Percentiles rank a stretch among this genome's conserved stretches.
phyloP scores from a whole-genome alignment of 2,113 vertebrate genomes.

The Euleptes europaea region DNA sequence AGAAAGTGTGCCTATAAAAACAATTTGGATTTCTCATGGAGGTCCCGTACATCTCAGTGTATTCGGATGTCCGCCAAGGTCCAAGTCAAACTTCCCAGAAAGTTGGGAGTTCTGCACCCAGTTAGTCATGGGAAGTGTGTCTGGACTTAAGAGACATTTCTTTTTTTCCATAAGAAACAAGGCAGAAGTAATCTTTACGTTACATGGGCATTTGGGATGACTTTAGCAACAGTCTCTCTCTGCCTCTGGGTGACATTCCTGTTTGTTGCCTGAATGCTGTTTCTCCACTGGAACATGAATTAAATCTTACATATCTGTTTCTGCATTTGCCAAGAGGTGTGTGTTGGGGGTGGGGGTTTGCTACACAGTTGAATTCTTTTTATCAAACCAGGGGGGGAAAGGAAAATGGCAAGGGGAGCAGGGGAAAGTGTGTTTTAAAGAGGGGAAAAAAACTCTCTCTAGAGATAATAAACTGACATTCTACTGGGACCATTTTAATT shows the following conservation, averaged over 20 bases:
- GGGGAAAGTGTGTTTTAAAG: not conserved
- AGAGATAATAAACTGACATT: conserved; percentile 29
- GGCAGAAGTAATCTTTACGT: not conserved
- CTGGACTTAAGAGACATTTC: not conserved
- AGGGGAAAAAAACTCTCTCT: not conserved
- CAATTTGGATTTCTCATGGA: not conserved
- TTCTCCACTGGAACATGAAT: not conserved
- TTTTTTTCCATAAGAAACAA: not conserved
- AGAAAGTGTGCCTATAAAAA: not conserved
- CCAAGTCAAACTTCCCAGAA: not conserved
- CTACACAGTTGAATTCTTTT: not conserved
- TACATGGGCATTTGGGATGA: not conserved
- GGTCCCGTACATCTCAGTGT: not conserved
- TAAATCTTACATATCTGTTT: not conserved
- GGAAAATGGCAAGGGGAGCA: no score
- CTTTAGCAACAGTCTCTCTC: not conserved
- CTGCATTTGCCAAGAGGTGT: not conserved
- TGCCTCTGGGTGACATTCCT: conserved; percentile 3
- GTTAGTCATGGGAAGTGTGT: not conserved
- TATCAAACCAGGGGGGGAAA: not conserved
- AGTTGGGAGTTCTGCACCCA: not conserved
- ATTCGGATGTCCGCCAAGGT: not conserved
- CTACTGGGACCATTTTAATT: conserved; percentile 26
- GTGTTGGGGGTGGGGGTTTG: no score
- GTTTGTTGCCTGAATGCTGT: not conserved